Percentiles rank a stretch among this genome's conserved stretches.
Conservation (phyloP, 2,888 invertebrate species). For the Volucella inflata region DNA sequence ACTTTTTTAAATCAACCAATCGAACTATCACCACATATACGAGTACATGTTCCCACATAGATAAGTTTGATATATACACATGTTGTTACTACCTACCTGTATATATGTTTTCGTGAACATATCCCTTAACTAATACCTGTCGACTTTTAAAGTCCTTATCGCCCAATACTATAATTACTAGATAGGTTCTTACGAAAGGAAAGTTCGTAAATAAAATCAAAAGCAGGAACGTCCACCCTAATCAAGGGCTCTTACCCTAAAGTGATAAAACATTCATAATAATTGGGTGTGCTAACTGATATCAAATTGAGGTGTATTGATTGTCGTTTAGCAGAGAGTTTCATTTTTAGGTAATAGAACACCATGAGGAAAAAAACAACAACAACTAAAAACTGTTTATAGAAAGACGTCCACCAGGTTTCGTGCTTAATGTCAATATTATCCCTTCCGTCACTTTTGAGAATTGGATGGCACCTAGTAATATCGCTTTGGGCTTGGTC, state of each 20-base stretch:
- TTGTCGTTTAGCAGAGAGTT: constrained; percentile 50
- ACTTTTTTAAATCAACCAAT: no score
- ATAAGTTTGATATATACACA: no score
- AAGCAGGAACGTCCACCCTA: constrained; percentile 38
- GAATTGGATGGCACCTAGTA: constrained; percentile 73
- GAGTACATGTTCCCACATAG: no score
- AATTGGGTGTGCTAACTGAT: constrained; percentile 69
- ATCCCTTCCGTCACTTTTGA: constrained; percentile 60
- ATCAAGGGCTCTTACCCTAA: constrained; percentile 40
- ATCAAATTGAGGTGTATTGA: constrained; percentile 67
- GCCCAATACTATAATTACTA: constrained; percentile 24
- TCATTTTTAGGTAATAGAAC: constrained; percentile 34
- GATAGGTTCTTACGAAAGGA: constrained; percentile 3
- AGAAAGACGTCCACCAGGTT: constrained; percentile 22
- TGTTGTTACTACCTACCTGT: no score
- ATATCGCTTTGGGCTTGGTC: constrained; percentile 69
- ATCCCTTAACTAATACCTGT: no score
- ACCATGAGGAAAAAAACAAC: constrained; percentile 9
- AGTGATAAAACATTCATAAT: constrained; percentile 68
- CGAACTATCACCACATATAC: no score
- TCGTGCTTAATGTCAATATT: constrained; percentile 69
- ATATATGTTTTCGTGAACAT: no score
- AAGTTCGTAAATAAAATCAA: constrained; percentile 36
- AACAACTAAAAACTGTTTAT: constrained; percentile 13
- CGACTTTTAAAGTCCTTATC: no score